Base-by-base conservation (phyloP, 2,113 vertebrate species). In the Orthochromis indermauri region DNA sequence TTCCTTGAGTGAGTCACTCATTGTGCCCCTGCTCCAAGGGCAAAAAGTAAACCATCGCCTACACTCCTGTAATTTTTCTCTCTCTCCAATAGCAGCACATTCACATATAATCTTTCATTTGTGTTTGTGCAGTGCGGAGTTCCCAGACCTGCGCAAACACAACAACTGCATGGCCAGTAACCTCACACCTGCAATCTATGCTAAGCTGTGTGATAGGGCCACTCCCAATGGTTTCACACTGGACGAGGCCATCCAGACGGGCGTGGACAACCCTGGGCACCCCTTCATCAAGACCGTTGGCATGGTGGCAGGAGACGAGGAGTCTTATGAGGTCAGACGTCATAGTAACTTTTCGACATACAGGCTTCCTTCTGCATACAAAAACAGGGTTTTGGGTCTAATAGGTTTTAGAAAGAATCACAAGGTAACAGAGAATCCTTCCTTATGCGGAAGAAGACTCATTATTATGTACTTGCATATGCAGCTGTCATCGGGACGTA, bases 91-190 rank as follows among this genome's bases (percentile, higher is more conserved):
- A 82, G 45, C 31, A 61, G 3, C 55, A 8, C 12, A n/a, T 21
- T 17, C 19, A 9, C 19, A 11, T 17, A 5, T 66, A 83, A 88
- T 92, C 79, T 85, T 40, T 14, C 19, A 1, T 87, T 63, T 90
- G 5, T 88, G 8, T 91, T 61, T 90, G 83, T 80, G 3, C 95
- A 99, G 99, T 12, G 97, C 99, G 2, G 99, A 99, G 94, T 99
- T 97, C 90, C 99, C 99, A 1, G 98, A 99, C 93, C 97, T 99
- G 91, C 96, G 98, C 90, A 98, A 98, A 94, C 99, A 99, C 95
- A 99, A 99, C 96, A 99, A 99, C 96, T 99, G 98, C 96, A 99
- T 99, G 98, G 98, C 99, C 89, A 98, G 96, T 93, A 95, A 94
- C 96, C 96, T 99, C 95, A 98, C 98, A 0, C 99, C 99, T 7